phyloP scores from a whole-genome alignment of 2,888 invertebrate genomes.

The Ephialtes manifestator region DNA sequence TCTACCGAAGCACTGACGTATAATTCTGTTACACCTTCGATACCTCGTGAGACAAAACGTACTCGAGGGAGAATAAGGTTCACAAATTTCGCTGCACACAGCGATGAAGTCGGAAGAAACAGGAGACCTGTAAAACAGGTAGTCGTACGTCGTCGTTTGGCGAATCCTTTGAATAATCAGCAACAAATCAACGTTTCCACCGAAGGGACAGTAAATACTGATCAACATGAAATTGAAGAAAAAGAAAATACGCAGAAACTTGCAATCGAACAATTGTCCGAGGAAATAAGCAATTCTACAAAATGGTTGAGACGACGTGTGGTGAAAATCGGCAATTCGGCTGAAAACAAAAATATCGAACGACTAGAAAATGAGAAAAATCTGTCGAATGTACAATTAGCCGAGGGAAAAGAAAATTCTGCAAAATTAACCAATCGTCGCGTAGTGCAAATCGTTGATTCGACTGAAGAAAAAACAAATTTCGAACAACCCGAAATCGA shows the following conservation, averaged over 20 bases:
- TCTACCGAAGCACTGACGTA: slow-evolving; percentile 2
- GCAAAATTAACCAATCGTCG: no score
- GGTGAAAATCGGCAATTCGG: not conserved
- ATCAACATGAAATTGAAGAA: not conserved
- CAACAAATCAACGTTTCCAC: not conserved
- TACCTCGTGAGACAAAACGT: slow-evolving; percentile 24
- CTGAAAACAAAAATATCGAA: no score
- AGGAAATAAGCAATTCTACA: slow-evolving; percentile 23
- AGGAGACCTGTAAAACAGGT: slow-evolving; percentile 58
- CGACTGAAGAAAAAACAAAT: no score
- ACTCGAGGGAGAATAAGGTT: slow-evolving; percentile 59
- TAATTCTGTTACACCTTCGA: not conserved
- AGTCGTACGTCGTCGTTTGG: slow-evolving; percentile 63
- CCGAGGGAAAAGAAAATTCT: no score
- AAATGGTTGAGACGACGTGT: slow-evolving; percentile 55
- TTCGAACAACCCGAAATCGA: no score
- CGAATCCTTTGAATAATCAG: slow-evolving; percentile 35
- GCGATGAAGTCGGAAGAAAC: slow-evolving; percentile 26
- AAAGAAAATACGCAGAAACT: not conserved
- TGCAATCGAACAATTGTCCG: not conserved
- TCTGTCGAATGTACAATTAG: no score
- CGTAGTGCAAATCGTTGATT: no score
- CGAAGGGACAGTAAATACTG: not conserved
- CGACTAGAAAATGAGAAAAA: no score
- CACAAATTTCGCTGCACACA: slow-evolving; percentile 47